These are phyloP conservation scores for Lithophane semibrunnea DNA, from an alignment of 2,888 invertebrate species.

Conservation along the genomic window DNA sequence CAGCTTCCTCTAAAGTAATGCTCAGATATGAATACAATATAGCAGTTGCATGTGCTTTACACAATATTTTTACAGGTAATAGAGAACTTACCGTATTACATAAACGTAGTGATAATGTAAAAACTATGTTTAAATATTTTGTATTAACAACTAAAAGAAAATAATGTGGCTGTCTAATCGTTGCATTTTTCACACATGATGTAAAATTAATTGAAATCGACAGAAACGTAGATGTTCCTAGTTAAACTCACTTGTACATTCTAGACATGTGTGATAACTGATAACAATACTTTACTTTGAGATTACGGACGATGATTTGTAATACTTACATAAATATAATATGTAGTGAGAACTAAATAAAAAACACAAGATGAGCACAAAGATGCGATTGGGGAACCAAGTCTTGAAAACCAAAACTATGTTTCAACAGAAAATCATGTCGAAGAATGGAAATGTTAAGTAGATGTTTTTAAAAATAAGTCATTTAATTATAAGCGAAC, in stretches of 20 bases:
- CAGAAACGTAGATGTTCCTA: conserved; percentile 86
- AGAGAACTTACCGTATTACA: conserved; percentile 87
- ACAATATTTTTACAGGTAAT: conserved; percentile 89
- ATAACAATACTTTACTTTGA: conserved; percentile 72
- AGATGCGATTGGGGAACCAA: conserved; percentile 84
- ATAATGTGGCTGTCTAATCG: conserved; percentile 87
- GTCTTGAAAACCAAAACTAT: conserved; percentile 84
- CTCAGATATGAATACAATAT: conserved; percentile 82
- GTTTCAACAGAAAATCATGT: conserved; percentile 84
- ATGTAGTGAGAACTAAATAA: conserved; percentile 69
- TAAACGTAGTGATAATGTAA: conserved; percentile 87
- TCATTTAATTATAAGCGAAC: conserved; percentile 86
- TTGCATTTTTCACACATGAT: conserved; percentile 88
- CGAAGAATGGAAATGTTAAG: conserved; percentile 87
- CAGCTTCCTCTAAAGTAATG: conserved; percentile 86
- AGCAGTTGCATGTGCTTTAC: conserved; percentile 88
- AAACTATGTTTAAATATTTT: conserved; percentile 86
- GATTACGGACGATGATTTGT: conserved; percentile 75
- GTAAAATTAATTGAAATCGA: conserved; percentile 75
- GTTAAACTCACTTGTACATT: conserved; percentile 81
- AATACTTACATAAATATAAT: conserved; percentile 51
- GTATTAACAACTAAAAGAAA: conserved; percentile 81
- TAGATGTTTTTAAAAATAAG: conserved; percentile 88
- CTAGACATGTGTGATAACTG: conserved; percentile 81
- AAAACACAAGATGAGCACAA: conserved; percentile 79